A percentile compares a stretch with the other conserved stretches of the same genome.
These are phyloP conservation scores for Elachura formosa DNA, from an alignment of 2,113 vertebrate species.

Conservation along the genomic window DNA sequence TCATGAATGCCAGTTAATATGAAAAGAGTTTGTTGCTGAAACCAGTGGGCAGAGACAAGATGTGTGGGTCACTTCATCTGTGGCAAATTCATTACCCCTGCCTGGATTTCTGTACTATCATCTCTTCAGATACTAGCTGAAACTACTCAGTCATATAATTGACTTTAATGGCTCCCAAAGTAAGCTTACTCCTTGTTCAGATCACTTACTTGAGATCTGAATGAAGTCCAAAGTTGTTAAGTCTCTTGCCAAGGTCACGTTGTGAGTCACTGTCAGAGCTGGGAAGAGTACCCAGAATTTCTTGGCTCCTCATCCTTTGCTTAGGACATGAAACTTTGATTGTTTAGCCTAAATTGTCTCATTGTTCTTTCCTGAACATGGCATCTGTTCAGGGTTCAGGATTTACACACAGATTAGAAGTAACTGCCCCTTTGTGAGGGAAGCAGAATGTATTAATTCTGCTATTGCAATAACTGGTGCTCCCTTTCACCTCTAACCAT, in stretches of 20 bases:
- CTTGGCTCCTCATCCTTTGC: slow-evolving; percentile 5
- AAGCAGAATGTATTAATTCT: not conserved
- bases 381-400: not conserved
- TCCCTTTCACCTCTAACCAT: not conserved
- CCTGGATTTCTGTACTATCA: not conserved
- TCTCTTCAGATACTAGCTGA: not conserved
- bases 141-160: slow-evolving; percentile 9
- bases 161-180: not conserved
- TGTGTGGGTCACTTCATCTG: not conserved
- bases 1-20: not conserved
- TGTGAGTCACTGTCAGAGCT: slow-evolving; percentile 24
- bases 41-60: not conserved
- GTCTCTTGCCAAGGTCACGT: slow-evolving; percentile 4
- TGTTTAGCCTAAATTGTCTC: slow-evolving; percentile 16
- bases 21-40: not conserved
- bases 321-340: not conserved
- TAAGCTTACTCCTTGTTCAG: not conserved
- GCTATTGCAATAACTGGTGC: not conserved
- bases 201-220: slow-evolving; percentile 27
- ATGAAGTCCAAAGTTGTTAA: slow-evolving; percentile 3
- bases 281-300: slow-evolving; percentile 16
- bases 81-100: not conserved
- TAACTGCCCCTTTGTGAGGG: not conserved
- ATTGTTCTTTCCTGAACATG: not conserved
- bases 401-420: not conserved